Base-by-base conservation (phyloP, 2,113 vertebrate species). In the Arizona elegans region DNA sequence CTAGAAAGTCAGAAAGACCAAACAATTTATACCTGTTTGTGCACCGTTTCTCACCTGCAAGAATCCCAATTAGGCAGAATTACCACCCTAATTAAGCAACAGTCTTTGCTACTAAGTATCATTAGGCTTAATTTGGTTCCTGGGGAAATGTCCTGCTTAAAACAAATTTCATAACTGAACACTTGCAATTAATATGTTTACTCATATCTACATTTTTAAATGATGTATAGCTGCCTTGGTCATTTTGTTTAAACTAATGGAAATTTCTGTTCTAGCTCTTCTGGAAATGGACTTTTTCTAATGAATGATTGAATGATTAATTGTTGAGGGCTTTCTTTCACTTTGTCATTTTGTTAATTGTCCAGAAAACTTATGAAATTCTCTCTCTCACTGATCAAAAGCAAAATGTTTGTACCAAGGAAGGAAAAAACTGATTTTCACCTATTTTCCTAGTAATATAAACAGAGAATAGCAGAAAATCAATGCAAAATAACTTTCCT, bases 111-210 rank as follows among this genome's bases (percentile, higher is more conserved):
- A 97, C 96, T 97, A 96, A 96, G 96, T 96, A 94, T 97, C 94
- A 97, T 97, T 96, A 96, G 95, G 95, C 96, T 97, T 97, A 98
- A 98, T 97, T 98, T 97, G 97, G 94, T 97, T 96, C 94, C 96
- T 91, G 94, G 96, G 96, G 97, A 97, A 97, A 94, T 93, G 93
- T 96, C 94, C 95, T 93, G 94, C 95, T 96, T 98, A 97, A 96
- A 65, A 91, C 62, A 21, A 88, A 96, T 96, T 96, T 95, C 90
- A 94, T 97, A 92, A 96, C 96, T 95, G 96, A 97, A 75, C 93
- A 97, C 93, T 96, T 96, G 95, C 95, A 97, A 97, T 97, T 96
- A 96, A 96, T 96, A 95, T 96, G 95, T 97, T 97, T 96, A 90
- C 91, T 96, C 96, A 94, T 54, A 94, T 96, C 8, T 96, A 94